Conservation (phyloP, 2,797 vertebrate species). For the Trematomus bernacchii region DNA sequence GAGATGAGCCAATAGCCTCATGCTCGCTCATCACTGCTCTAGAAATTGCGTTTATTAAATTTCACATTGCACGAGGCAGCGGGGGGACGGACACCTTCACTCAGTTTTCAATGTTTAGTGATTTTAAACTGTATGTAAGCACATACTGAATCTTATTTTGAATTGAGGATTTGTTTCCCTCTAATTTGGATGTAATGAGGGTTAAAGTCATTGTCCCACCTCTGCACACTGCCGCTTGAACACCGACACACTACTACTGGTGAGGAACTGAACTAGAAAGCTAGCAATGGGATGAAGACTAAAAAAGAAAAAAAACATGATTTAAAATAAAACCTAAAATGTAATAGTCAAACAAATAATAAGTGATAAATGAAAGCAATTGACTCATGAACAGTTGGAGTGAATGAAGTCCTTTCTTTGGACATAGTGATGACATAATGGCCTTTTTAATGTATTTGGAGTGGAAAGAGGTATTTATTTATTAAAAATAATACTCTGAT, state of each 20-base stretch:
- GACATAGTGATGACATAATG: background rate
- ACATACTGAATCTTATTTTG: background rate
- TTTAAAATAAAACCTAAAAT: constrained; percentile 50
- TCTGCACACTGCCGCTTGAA: constrained; percentile 67
- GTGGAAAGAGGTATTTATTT: background rate
- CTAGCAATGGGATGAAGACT: constrained; percentile 70
- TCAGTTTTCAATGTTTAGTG: background rate
- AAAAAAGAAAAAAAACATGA: constrained; percentile 24
- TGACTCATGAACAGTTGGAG: constrained; percentile 51
- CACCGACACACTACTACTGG: constrained; percentile 75
- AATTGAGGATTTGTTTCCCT: background rate
- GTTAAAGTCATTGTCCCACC: constrained; percentile 52
- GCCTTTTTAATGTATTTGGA: background rate
- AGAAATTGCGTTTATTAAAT: background rate
- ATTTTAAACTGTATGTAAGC: background rate
- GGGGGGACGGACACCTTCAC: background rate
- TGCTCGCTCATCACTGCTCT: constrained; percentile 19
- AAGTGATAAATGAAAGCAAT: constrained; percentile 76
- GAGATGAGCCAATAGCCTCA: constrained; percentile 43
- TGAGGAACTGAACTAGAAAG: constrained; percentile 82
- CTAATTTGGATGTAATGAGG: constrained; percentile 22
- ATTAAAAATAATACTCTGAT: background rate
- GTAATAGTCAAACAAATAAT: constrained; percentile 41
- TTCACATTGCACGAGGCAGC: background rate
- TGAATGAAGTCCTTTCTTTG: background rate